Evolutionary conservation across 2,888 invertebrate genomes (phyloP).

Genomic region (Lutraria lutraria): DNA sequence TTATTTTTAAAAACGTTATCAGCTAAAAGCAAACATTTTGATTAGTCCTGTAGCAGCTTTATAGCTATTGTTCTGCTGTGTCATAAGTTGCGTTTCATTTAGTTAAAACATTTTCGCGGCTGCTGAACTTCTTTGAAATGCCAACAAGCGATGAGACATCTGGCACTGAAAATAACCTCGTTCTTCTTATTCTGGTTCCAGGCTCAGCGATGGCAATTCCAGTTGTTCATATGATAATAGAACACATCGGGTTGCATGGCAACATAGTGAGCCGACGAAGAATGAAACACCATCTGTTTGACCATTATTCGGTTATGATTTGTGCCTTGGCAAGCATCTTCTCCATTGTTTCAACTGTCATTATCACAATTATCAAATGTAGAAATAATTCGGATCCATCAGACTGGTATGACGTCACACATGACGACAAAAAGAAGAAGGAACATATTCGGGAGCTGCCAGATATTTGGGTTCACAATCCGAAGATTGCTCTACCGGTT

Average conservation of each 20-base stretch:
- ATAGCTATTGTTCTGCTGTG: background rate
- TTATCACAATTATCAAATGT: slow-evolving; percentile 43
- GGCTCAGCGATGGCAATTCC: slow-evolving; percentile 58
- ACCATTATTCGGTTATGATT: slow-evolving; percentile 58
- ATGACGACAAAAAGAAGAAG: slow-evolving; percentile 1
- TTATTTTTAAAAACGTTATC: too few species aligned
- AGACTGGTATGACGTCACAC: slow-evolving; percentile 44
- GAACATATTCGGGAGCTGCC: slow-evolving; percentile 35
- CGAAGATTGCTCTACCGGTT: slow-evolving; percentile 35
- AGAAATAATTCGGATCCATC: slow-evolving; percentile 20
- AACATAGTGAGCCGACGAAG: slow-evolving; percentile 23
- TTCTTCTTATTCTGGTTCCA: slow-evolving; percentile 39
- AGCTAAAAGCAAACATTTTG: too few species aligned
- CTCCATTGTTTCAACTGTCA: slow-evolving; percentile 43
- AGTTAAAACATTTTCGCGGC: too few species aligned
- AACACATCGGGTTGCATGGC: slow-evolving; percentile 34
- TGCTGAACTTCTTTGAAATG: too few species aligned
- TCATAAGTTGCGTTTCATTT: background rate
- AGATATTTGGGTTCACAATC: slow-evolving; percentile 35
- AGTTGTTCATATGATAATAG: slow-evolving; percentile 52
- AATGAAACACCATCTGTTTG: slow-evolving; percentile 55
- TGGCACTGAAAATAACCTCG: too few species aligned
- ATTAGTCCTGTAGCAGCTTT: background rate
- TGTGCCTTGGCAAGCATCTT: slow-evolving; percentile 57
- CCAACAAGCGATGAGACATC: too few species aligned